These are phyloP conservation scores for Opisthograptis luteolata DNA, from an alignment of 2,888 invertebrate genomes.

Conservation along the genomic window DNA sequence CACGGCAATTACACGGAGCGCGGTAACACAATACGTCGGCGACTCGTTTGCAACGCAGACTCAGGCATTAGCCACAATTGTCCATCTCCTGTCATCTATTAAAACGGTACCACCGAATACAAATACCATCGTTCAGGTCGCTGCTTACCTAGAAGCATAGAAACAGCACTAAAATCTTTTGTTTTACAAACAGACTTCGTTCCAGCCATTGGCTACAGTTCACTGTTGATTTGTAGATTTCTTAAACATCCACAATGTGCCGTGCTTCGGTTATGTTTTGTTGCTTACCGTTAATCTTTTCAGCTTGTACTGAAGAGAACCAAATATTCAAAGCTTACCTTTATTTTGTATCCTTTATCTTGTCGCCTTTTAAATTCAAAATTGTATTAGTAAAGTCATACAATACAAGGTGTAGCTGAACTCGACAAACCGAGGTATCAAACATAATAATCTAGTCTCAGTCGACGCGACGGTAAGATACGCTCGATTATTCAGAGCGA, in stretches of 20 bases:
- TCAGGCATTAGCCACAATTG: constrained; percentile 24
- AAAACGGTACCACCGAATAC: constrained; percentile 11
- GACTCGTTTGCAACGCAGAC: constrained; percentile 21
- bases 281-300: constrained; percentile 2
- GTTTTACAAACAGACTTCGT: constrained; percentile 7
- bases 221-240: constrained; percentile 2
- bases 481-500: background rate
- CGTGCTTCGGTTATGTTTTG: background rate
- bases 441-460: background rate
- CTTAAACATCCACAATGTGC: constrained; percentile 8
- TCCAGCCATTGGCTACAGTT: constrained; percentile 3
- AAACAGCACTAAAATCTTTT: background rate
- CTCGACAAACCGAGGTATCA: background rate
- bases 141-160: background rate
- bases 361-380: too few species aligned
- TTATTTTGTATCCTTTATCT: too few species aligned
- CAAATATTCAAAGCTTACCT: too few species aligned
- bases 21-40: constrained; percentile 43
- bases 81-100: constrained; percentile 30
- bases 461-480: constrained; percentile 10
- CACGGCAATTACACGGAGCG: constrained; percentile 41
- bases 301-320: too few species aligned
- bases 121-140: background rate
- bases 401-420: too few species aligned
- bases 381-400: too few species aligned